phyloP scores from a whole-genome alignment of 2,113 vertebrate genomes.

The Tretioscincus oriximinensis region DNA sequence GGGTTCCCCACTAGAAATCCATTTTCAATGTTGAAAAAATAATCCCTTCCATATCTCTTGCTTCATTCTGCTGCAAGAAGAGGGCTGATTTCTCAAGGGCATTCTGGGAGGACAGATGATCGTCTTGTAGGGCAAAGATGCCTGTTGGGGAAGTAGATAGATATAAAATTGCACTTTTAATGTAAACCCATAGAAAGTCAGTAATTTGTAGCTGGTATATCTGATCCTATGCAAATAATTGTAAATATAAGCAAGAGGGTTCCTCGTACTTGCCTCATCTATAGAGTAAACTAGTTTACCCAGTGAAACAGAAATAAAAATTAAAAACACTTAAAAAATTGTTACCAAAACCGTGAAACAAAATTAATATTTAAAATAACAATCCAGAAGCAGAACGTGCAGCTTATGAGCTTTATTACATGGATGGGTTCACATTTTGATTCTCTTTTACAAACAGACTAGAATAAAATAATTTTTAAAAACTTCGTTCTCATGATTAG shows the following conservation, averaged over 20 bases:
- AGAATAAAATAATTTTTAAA: slow-evolving; percentile 13
- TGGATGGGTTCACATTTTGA: slow-evolving; percentile 7
- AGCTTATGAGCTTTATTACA: slow-evolving; percentile 21
- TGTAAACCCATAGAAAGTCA: background rate
- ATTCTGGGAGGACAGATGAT: background rate
- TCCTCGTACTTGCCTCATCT: background rate
- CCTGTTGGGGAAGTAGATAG: background rate
- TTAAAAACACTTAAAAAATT: background rate
- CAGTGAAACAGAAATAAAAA: background rate
- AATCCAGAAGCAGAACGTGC: background rate
- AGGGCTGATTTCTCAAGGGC: background rate
- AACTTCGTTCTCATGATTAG: slow-evolving; percentile 4
- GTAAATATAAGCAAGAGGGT: background rate
- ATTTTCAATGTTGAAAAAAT: background rate
- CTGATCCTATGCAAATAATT: background rate
- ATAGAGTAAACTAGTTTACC: background rate
- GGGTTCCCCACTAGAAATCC: background rate
- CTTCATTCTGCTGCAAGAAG: background rate
- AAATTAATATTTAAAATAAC: background rate
- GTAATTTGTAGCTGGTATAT: background rate
- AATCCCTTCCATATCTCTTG: background rate
- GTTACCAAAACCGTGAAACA: background rate
- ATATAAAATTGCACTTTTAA: background rate
- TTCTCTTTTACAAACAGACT: slow-evolving; percentile 13
- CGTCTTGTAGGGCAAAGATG: background rate